phyloP scores from a whole-genome alignment of 2,888 invertebrate species.

The Plebejus argus region DNA sequence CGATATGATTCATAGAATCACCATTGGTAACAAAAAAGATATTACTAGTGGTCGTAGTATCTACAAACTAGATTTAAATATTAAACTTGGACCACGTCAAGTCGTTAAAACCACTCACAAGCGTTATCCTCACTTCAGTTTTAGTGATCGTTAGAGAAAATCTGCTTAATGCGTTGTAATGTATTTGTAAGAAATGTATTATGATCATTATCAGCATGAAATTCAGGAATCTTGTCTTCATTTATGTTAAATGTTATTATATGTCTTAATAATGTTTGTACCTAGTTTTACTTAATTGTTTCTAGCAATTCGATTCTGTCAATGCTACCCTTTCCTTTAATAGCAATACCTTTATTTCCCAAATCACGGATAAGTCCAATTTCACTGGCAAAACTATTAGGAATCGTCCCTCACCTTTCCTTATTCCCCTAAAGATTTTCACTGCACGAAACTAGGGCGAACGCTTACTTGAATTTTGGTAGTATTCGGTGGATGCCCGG shows the following conservation, averaged over 20 bases:
- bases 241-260: background rate
- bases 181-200: slow-evolving; percentile 18
- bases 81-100: slow-evolving; percentile 45
- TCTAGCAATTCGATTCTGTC: background rate
- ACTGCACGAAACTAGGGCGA: slow-evolving; percentile 25
- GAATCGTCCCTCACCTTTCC: background rate
- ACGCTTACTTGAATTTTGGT: background rate
- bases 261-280: too few species aligned
- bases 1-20: background rate
- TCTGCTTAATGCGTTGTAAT: slow-evolving; percentile 61
- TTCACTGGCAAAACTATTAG: background rate
- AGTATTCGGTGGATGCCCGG: too few species aligned
- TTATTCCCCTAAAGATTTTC: slow-evolving; percentile 26
- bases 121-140: slow-evolving; percentile 66
- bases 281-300: background rate
- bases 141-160: slow-evolving; percentile 67
- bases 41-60: background rate
- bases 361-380: background rate
- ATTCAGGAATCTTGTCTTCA: background rate
- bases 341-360: slow-evolving; percentile 6
- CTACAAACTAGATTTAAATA: slow-evolving; percentile 26
- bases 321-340: background rate
- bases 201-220: background rate
- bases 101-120: slow-evolving; percentile 51
- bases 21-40: background rate